Conservation (phyloP, 92 coral and sea anemone genomes). For the Metridium senile region DNA sequence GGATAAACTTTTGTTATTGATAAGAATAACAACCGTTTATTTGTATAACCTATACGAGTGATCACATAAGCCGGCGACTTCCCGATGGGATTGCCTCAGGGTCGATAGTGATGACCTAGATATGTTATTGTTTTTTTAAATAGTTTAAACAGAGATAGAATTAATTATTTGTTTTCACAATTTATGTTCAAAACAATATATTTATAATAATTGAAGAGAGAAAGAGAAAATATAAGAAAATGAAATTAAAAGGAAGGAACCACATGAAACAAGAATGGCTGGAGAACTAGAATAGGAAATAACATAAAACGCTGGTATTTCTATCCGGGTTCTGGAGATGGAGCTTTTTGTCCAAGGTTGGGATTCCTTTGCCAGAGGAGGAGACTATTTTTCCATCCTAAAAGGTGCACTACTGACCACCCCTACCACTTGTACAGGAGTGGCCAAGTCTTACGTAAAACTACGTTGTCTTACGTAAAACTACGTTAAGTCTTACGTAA, state of each 20-base stretch:
- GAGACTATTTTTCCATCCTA: too few relatives aligned
- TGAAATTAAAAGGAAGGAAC: background rate
- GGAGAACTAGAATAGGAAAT: background rate
- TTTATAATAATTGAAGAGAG: background rate
- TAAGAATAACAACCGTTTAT: slow-evolving; percentile 31
- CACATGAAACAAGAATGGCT: background rate
- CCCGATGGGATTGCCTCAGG: slow-evolving; percentile 24
- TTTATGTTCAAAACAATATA: background rate
- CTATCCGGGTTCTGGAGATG: too few relatives aligned
- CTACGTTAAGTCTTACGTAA: too few relatives aligned
- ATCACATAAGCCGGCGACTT: slow-evolving; percentile 16
- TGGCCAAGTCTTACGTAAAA: too few relatives aligned
- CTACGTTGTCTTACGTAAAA: too few relatives aligned
- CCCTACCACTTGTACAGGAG: too few relatives aligned
- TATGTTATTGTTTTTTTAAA: background rate
- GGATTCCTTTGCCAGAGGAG: too few relatives aligned
- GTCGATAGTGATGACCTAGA: background rate
- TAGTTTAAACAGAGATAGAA: background rate
- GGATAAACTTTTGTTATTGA: slow-evolving; percentile 30
- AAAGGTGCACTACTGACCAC: too few relatives aligned
- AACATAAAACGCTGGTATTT: too few relatives aligned
- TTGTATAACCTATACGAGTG: slow-evolving; percentile 14
- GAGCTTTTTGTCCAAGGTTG: too few relatives aligned
- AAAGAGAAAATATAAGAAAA: background rate
- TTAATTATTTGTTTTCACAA: background rate